These are phyloP conservation scores for Poeciliopsis presidionis DNA, from an alignment of 2,797 vertebrate genomes.

Conservation along the genomic window DNA sequence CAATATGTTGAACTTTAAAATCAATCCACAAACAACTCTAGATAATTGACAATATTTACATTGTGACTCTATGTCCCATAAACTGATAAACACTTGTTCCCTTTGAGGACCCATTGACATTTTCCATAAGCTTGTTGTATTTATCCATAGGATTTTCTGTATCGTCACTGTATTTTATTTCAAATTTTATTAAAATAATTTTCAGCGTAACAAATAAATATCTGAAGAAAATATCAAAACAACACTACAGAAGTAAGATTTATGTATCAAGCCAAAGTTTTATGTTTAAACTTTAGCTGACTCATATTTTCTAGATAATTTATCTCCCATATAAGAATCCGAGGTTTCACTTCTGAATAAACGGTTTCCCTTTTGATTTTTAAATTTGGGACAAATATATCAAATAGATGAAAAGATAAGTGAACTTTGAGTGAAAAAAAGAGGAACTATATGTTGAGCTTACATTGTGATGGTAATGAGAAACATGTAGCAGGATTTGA, in stretches of 20 bases:
- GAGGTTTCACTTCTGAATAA: background rate
- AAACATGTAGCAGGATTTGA: constrained; percentile 82
- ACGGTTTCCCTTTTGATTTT: background rate
- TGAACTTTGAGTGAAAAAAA: background rate
- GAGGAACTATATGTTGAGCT: constrained; percentile 17
- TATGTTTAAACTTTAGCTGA: background rate
- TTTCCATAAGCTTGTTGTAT: background rate
- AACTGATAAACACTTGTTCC: background rate
- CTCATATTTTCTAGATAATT: background rate
- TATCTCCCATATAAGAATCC: background rate
- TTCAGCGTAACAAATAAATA: background rate
- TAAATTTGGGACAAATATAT: background rate
- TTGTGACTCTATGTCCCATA: background rate
- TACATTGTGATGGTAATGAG: constrained; percentile 81
- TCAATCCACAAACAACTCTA: background rate
- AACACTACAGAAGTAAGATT: background rate
- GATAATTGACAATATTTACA: background rate
- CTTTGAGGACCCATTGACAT: background rate
- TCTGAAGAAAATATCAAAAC: background rate
- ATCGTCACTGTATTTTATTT: too few species aligned
- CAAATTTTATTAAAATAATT: background rate
- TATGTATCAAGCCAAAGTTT: background rate
- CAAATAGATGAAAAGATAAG: background rate
- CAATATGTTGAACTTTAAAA: background rate
- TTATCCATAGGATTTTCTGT: background rate